Base-by-base conservation (phyloP, 2,888 invertebrate genomes). In the Apoderus coryli region DNA sequence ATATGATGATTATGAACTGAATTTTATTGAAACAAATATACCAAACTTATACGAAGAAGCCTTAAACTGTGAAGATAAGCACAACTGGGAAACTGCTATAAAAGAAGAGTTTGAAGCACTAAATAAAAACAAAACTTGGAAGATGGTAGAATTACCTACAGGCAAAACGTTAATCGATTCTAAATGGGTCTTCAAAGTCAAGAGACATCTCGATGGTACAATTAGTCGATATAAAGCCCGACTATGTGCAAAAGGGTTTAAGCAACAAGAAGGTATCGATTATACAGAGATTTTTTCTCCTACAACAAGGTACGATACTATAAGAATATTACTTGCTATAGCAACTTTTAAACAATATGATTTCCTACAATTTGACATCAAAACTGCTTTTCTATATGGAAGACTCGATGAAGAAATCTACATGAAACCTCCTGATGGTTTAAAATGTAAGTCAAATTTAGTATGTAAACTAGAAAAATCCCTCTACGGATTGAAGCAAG, bases 11-110 rank as follows among this genome's bases (percentile, higher is more conserved):
- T 29, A 22, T 29, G 29, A 29, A 22, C 19, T 29, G 22, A n/a
- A 11, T 13, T 30, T 14, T 15, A 13, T 10, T 4, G 22, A 13
- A 32, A 14, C n/a, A 12, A 23, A 22, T 10, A 22, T 27, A 13
- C 32, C 23, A 4, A 10, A 24, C 9, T 24, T 9, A 4, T 32
- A 13, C 14, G 23, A 22, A 13, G 22, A 27, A 15, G 27, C 25
- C 10, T 12, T 33, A 11, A 28, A 23, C 6, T 10, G 27, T 16
- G 14, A 31, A 11, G 25, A 35, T 14, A 22, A 15, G 25, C 25
- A 26, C 22, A 16, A 36, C 25, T 44, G 41, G 44, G 34, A 35
- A 23, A 23, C 27, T 10, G 40, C 44, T 5, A 44, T 45, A 26
- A 14, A 32, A 16, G 36, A 36, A 27, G 44, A 45, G 29, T 27